Evolutionary conservation across 2,113 vertebrate genomes (phyloP), one percentile per base, ranked within the genome.

Genomic region (Prunella fulvescens): DNA sequence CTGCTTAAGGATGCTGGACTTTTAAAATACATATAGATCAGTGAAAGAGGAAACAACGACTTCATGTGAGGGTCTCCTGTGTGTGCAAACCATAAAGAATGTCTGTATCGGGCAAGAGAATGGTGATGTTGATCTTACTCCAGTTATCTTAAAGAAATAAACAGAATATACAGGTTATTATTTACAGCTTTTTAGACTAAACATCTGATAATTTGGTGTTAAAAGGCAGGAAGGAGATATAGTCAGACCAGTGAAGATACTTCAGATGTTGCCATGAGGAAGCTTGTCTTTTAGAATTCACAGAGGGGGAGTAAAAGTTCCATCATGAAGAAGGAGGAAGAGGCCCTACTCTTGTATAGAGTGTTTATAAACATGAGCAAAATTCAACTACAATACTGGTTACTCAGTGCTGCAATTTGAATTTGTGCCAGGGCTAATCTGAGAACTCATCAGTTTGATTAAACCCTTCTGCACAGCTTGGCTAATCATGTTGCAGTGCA

Each of bases 361-460:
- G 64, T 90, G 88, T 94, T 96, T 93, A 96, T 95, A 90, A 94
- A 96, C 85, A 78, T 0, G 11, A 78, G 24, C 64, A 92, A 86
- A 93, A 93, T 86, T 96, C 64, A 83, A 64, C 85, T 66, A 37
- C 40, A 89, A 14, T 94, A 62, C 82, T 90, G 72, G 37, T 94
- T 85, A 25, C 90, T 88, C 51, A 78, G 60, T 93, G 81, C 64
- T 74, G 44, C 71, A 78, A 51, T 93, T 94, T 92, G 92, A 93
- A 83, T 28, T 78, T 80, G 72, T 86, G 88, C 90, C 81, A 92
- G 53, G 47, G 37, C 67, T 95, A 81, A 94, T 94, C 76, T 92
- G 90, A 93, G 85, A 82, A 62, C 66, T 92, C 90, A 58, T 90
- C 78, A 70, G 76, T 94, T 77, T 91, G 92, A 95, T 95, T 95